Base-by-base conservation (phyloP, 2,888 invertebrate genomes). In the Aporophyla nigra region DNA sequence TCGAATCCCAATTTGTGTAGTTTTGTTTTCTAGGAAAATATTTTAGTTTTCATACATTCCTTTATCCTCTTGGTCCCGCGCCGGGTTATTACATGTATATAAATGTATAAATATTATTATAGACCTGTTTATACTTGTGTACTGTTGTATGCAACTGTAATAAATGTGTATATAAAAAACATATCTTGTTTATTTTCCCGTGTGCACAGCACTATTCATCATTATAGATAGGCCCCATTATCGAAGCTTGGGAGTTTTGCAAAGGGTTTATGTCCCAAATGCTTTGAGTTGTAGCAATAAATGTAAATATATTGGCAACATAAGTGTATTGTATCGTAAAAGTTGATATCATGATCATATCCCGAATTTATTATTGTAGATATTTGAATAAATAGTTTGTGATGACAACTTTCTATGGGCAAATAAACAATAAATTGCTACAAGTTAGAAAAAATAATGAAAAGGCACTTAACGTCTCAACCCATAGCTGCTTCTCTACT, bases 91-190 rank as follows among this genome's bases (percentile, higher is more conserved):
- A 85, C 86, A 81, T 93, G 91, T 94, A 93, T 93, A 94, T 94
- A 94, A 83, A 89, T 95, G 93, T 94, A 92, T 92, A 93, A 91
- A 93, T 89, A 92, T 90, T 87, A 84, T 86, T 80, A 93, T 93
- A 92, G 91, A 93, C 92, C 89, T 95, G 93, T 95, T 94, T 94
- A 93, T 94, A 94, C 90, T 90, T 93, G 95, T 94, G 92, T 95
- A 95, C 94, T 93, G 93, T 94, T 94, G 95, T 96, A 96, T 94
- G 88, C 93, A 92, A 91, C 74, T 94, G 93, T 94, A 95, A 95
- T 96, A 96, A 96, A 96, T 94, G 94, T 96, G 95, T 95, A 95
- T 92, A 95, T 94, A 94, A 92, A 86, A 91, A 91, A 88, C 78
- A 76, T 61, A 68, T 71, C 43, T 79, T 84, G 81, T 87, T 83